These are phyloP conservation scores for Pseudorasbora parva DNA, from an alignment of 2,113 vertebrate genomes.

Conservation along the genomic window DNA sequence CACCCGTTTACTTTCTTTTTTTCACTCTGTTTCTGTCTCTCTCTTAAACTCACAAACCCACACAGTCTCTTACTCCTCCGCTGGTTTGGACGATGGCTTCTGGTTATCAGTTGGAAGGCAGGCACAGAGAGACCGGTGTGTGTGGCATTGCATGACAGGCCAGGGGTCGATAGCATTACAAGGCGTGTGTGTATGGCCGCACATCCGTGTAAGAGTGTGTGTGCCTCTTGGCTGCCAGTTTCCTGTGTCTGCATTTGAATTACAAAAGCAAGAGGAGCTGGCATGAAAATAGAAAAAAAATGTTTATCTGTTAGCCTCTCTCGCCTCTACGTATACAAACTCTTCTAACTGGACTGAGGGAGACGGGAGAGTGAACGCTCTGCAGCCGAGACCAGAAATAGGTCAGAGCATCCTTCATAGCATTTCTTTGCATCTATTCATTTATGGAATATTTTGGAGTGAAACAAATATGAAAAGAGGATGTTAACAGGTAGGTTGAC, in stretches of 20 bases:
- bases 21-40: neutral
- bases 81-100: constrained; percentile 37
- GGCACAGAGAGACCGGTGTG: constrained; percentile 23
- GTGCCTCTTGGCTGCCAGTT: constrained; percentile 42
- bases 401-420: neutral
- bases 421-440: constrained; percentile 44
- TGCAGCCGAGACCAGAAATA: neutral
- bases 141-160: constrained; percentile 44
- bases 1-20: neutral
- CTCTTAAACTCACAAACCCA: neutral
- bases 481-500: constrained; percentile 21
- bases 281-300: constrained; percentile 30
- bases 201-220: constrained; percentile 25
- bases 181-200: neutral
- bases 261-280: constrained; percentile 27
- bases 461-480: too few species aligned
- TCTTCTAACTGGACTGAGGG: neutral
- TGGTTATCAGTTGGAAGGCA: constrained; percentile 46
- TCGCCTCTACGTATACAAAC: neutral
- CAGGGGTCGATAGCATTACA: constrained; percentile 48
- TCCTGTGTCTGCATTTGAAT: constrained; percentile 43
- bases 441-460: constrained; percentile 30
- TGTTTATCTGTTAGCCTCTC: constrained; percentile 40
- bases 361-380: neutral
- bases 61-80: constrained; percentile 12